Conservation (phyloP, 2,113 vertebrate genomes). For the Sinocyclocheilus anshuiensis region DNA sequence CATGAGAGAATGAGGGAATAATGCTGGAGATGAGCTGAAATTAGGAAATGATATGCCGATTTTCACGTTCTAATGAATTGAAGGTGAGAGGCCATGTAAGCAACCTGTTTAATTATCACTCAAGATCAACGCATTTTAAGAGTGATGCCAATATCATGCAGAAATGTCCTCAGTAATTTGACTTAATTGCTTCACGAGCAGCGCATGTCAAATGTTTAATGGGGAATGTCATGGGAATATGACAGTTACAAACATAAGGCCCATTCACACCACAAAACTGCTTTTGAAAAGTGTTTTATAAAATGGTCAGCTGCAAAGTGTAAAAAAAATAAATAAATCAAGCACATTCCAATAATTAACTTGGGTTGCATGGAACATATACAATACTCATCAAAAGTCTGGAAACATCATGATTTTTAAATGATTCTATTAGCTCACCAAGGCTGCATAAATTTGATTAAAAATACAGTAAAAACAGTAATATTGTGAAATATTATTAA, state of each 20-base stretch:
- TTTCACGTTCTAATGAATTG: background rate
- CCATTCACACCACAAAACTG: background rate
- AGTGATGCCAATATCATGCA: background rate
- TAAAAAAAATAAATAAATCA: background rate
- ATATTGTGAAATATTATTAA: too few relatives aligned
- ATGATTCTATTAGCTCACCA: too few relatives aligned
- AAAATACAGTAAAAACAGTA: too few relatives aligned
- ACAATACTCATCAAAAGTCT: too few relatives aligned
- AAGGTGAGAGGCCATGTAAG: background rate
- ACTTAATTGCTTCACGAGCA: background rate
- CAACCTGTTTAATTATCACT: background rate
- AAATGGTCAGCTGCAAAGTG: too few relatives aligned
- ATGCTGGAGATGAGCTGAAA: slow-evolving; percentile 38
- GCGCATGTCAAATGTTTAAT: background rate
- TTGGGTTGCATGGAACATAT: background rate
- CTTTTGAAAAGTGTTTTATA: too few relatives aligned
- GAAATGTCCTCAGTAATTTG: background rate
- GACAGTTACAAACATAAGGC: background rate
- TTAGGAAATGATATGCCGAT: background rate
- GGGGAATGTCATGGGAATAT: background rate
- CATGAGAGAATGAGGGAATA: slow-evolving; percentile 20
- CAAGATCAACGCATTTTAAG: background rate
- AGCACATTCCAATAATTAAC: background rate
- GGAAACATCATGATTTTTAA: too few relatives aligned
- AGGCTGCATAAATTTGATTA: too few relatives aligned